Base-by-base conservation (phyloP, 2,113 vertebrate species). In the Saguinus imperator region DNA sequence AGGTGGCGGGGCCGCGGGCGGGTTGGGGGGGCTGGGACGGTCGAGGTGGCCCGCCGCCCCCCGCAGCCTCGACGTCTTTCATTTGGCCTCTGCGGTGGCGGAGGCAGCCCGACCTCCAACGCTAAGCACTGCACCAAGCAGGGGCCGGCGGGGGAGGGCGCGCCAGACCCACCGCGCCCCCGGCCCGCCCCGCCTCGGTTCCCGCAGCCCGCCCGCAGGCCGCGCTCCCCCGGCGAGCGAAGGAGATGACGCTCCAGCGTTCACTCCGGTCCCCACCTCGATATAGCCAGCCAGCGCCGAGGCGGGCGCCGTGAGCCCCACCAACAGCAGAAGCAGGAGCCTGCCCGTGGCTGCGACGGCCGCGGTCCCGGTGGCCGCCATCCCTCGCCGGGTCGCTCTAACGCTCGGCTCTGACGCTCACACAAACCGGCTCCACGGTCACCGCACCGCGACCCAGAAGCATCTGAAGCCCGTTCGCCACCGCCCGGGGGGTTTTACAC, bases 401-500 rank as follows among this genome's bases (percentile, higher is more conserved):
- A 43, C 61, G 55, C 91, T 58, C 29, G 79, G 76, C 50, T 83
- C 91, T 3, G 13, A 43, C 4, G 50, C 27, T 66, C 82, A 37
- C 66, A 37, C 40, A 2, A n/a, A 2, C 5, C 0, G 0, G 40
- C 8, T 0, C 0, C 0, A 0, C 6, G 3, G 21, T 14, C 0
- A 0, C 0, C 27, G 29, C 18, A 35, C 75, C 14, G 81, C 97
- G 70, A 96, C 97, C 95, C 95, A 97, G 75, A 75, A 95, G 93
- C 96, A 66, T 96, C 97, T 98, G 95, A 97, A 94, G 23, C 94
- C 87, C 0, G 79, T 40, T 50, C 89, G 89, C 96, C 97, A 83
- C 97, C 96, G 97, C 98, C 97, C 97, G 92, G 95, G 96, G 98
- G 97, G 96, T 97, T 98, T 98, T 98, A 98, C 97, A 91, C 89